Base-by-base conservation (phyloP, 2,113 vertebrate genomes). In the Phycodurus eques region DNA sequence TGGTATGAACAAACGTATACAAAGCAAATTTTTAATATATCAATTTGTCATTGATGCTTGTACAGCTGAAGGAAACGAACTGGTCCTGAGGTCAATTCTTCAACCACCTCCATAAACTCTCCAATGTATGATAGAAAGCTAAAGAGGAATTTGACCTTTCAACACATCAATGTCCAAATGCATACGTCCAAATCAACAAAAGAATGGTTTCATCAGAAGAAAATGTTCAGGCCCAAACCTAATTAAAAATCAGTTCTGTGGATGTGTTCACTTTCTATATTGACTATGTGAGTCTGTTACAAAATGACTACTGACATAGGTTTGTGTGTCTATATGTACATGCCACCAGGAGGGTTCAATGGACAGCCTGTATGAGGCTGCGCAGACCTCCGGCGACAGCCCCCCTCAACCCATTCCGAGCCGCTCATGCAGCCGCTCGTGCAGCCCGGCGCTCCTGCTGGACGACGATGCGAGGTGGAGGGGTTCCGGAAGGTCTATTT, bases 301-400 rank as follows among this genome's bases (percentile, higher is more conserved):
- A n/a, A 33, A 46, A 57, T 35, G 43, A 4, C 70, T 10, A 15
- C 6, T 39, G 27, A 49, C 51, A 73, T 14, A 76, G 27, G 49
- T 13, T 20, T 75, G 27, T 47, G 20, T 59, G 22, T 59, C 1
- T 64, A 15, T 80, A 60, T 46, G 13, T 56, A 31, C 61, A n/a
- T 68, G 76, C 0, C n/a, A 66, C 20, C 78, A 98, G 96, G 96
- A 96, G 76, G 96, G 96, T 5, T 98, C 96, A 6, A 95, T 94
- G 93, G 96, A 98, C 82, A 98, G 94, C 68, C 85, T 98, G 73
- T 97, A 97, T 67, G 96, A 99, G 80, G 95, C 92, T 1, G 93
- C 94, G 77, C 91, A 93, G 86, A 86, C 92, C 62, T 90, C 88
- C 33, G 76, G 85, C 10, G 91, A 93, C 4, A 73, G 80, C 3